Percentiles rank a stretch among this genome's conserved stretches.
These are phyloP conservation scores for Amphipyra tragopoginis DNA, from an alignment of 2,888 invertebrate species.

Conservation along the genomic window DNA sequence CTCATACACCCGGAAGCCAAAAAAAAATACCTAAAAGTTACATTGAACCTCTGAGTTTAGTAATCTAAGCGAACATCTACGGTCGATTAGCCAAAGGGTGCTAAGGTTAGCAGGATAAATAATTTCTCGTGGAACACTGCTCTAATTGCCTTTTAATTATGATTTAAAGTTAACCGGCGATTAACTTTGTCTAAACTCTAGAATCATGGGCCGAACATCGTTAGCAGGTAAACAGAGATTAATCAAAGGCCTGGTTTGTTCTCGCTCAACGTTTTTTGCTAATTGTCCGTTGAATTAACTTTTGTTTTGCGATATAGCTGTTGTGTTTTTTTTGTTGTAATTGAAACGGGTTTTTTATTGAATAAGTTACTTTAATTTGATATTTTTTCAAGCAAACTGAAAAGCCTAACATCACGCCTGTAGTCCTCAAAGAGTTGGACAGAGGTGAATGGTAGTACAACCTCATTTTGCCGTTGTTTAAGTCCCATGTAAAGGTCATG, in stretches of 20 bases:
- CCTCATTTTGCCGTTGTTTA: too few species aligned
- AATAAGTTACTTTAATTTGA: not conserved
- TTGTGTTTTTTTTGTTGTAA: conserved; percentile 37
- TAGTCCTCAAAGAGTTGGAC: too few species aligned
- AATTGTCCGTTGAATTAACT: conserved; percentile 55
- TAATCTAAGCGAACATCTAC: conserved; percentile 40
- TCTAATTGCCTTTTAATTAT: conserved; percentile 71
- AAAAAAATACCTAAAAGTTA: conserved; percentile 6
- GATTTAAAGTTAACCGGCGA: conserved; percentile 61
- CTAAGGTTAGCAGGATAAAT: conserved; percentile 58
- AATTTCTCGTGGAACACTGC: conserved; percentile 53
- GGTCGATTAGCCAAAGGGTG: conserved; percentile 60
- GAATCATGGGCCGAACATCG: conserved; percentile 56
- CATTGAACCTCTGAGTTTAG: conserved; percentile 19
- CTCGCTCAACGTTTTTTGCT: conserved; percentile 54
- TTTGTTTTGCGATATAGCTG: conserved; percentile 28
- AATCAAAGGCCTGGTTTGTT: conserved; percentile 57
- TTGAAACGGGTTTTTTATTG: conserved; percentile 2
- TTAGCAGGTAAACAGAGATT: conserved; percentile 62
- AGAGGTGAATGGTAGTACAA: too few species aligned
- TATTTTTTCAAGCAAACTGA: too few species aligned
- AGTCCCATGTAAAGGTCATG: too few species aligned
- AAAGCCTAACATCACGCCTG: too few species aligned
- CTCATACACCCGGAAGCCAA: not conserved
- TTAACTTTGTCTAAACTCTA: conserved; percentile 56